phyloP scores from a whole-genome alignment of 2,888 invertebrate species.

The Thyatira batis region DNA sequence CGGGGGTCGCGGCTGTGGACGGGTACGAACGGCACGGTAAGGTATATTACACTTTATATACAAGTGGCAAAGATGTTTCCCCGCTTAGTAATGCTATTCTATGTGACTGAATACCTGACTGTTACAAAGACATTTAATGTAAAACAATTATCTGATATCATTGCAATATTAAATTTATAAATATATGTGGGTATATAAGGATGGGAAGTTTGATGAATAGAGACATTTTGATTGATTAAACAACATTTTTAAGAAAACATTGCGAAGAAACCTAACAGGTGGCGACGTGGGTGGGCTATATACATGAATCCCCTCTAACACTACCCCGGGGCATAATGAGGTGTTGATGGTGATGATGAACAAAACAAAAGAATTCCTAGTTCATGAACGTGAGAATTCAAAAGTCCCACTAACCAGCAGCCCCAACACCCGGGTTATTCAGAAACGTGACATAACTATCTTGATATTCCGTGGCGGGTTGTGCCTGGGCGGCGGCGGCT shows the following conservation, averaged over 20 bases:
- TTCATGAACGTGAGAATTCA: conserved; percentile 2
- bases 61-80: not conserved
- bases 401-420: conserved; percentile 43
- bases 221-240: no score
- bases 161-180: no score
- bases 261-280: no score
- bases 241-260: no score
- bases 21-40: not conserved
- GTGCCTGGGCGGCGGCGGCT: conserved; percentile 37
- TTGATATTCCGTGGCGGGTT: conserved; percentile 81
- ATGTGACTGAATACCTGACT: no score
- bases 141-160: no score
- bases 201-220: no score
- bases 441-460: conserved; percentile 87
- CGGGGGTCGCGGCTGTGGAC: not conserved
- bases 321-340: not conserved
- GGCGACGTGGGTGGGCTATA: not conserved
- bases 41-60: not conserved
- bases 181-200: no score
- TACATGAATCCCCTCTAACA: no score
- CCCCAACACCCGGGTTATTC: conserved; percentile 78
- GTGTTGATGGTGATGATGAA: conserved; percentile 8
- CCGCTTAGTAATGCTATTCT: no score
- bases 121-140: no score
- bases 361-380: conserved; percentile 12